Evolutionary conservation across 2,888 invertebrate genomes (phyloP).

Genomic region (Amaurobius ferox): DNA sequence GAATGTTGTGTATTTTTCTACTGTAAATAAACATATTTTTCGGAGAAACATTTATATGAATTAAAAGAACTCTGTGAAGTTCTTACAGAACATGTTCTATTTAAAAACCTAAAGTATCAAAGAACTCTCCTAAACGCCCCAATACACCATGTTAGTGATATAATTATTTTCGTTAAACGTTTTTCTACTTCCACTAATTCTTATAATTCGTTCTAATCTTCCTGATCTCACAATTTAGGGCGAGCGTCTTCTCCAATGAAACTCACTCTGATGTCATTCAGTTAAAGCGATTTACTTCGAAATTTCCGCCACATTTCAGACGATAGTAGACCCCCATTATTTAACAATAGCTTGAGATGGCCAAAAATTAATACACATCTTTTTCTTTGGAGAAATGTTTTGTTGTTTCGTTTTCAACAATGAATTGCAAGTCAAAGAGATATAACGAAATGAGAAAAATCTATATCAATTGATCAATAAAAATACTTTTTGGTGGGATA

Average conservation of each 20-base stretch:
- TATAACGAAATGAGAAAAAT: too few relatives aligned
- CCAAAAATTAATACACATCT: too few relatives aligned
- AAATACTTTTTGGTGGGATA: too few relatives aligned
- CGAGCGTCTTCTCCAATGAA: neutral
- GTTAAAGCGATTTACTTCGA: neutral
- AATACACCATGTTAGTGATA: neutral
- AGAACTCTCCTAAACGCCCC: neutral
- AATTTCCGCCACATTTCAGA: slow-evolving; percentile 5
- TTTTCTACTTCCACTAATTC: slow-evolving; percentile 2
- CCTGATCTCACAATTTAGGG: neutral
- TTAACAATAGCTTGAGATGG: neutral
- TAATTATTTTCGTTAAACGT: neutral
- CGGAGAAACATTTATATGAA: too few relatives aligned
- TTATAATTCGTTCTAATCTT: neutral
- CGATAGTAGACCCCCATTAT: neutral
- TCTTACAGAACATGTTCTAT: too few relatives aligned
- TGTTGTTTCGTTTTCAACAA: neutral
- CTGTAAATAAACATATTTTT: too few relatives aligned
- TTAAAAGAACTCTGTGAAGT: too few relatives aligned
- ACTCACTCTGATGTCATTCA: neutral
- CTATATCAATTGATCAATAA: too few relatives aligned
- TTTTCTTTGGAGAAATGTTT: neutral
- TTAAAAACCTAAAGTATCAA: too few relatives aligned
- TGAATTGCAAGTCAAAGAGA: too few relatives aligned
- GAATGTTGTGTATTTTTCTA: too few relatives aligned